Evolutionary conservation across 2,888 invertebrate genomes (phyloP).

Genomic region (Phyllotreta cruciferae): DNA sequence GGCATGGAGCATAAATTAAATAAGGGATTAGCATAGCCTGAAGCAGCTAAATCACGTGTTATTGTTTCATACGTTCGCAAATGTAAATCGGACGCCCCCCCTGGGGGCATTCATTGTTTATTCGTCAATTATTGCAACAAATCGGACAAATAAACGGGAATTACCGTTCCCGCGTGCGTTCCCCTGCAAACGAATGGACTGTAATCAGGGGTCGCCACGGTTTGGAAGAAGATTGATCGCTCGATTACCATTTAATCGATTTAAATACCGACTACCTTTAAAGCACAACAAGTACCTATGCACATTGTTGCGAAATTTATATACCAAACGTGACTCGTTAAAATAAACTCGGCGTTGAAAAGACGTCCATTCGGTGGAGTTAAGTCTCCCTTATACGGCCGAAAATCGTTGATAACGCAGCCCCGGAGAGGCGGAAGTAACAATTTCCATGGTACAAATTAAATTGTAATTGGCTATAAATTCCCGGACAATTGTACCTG

Average conservation of each 20-base stretch:
- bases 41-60: constrained; percentile 51
- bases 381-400: no score
- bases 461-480: constrained; percentile 37
- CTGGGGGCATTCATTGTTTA: constrained; percentile 48
- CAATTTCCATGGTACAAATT: constrained; percentile 34
- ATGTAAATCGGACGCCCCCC: constrained; percentile 47
- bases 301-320: no score
- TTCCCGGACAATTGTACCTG: constrained; percentile 34
- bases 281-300: no score
- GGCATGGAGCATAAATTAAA: constrained; percentile 47
- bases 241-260: no score
- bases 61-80: constrained; percentile 49
- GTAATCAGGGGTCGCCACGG: neutral
- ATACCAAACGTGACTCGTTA: no score
- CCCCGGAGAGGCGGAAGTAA: constrained; percentile 15
- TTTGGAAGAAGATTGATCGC: no score
- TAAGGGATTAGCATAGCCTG: constrained; percentile 46
- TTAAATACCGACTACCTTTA: no score
- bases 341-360: no score
- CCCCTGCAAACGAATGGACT: constrained; percentile 4
- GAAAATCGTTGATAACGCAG: no score
- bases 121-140: constrained; percentile 46
- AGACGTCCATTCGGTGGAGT: no score
- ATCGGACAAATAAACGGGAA: constrained; percentile 45
- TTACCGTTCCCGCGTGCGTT: constrained; percentile 24